These are phyloP conservation scores for Mesocricetus auratus DNA, from an alignment of 2,113 vertebrate species.

Conservation along the genomic window DNA sequence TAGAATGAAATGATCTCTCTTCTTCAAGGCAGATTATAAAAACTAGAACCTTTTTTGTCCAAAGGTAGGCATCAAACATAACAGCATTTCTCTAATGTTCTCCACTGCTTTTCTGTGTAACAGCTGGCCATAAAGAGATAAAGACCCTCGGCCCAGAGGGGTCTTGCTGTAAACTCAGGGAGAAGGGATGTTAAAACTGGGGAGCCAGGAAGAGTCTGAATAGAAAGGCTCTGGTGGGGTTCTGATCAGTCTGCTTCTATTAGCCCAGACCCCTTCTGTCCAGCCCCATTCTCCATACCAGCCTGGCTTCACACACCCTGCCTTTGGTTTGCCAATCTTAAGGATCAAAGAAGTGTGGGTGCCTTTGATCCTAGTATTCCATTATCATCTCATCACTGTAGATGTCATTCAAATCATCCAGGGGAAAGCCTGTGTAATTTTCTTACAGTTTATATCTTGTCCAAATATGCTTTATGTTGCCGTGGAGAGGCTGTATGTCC, in stretches of 20 bases:
- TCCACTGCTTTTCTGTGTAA: neutral
- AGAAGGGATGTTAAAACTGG: neutral
- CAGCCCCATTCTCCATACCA: neutral
- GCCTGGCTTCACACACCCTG: neutral
- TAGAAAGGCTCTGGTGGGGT: neutral
- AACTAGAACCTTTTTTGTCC: neutral
- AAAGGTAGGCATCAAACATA: neutral
- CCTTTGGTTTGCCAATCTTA: neutral
- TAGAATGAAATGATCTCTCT: neutral
- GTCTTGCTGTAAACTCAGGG: neutral
- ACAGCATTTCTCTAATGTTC: neutral
- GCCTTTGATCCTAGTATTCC: neutral
- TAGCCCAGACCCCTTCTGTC: too few species aligned
- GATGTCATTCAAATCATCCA: neutral
- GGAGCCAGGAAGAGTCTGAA: too few species aligned
- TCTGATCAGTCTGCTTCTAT: neutral
- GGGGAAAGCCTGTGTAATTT: neutral
- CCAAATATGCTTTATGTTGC: neutral
- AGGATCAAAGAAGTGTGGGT: neutral
- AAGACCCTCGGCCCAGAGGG: neutral
- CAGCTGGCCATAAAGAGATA: neutral
- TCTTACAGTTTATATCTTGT: rapidly evolving
- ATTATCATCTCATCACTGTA: neutral
- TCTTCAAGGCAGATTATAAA: neutral
- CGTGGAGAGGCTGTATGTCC: rapidly evolving